These are phyloP conservation scores for Linnaemya vulpina DNA, from an alignment of 2,888 invertebrate species.

Conservation along the genomic window DNA sequence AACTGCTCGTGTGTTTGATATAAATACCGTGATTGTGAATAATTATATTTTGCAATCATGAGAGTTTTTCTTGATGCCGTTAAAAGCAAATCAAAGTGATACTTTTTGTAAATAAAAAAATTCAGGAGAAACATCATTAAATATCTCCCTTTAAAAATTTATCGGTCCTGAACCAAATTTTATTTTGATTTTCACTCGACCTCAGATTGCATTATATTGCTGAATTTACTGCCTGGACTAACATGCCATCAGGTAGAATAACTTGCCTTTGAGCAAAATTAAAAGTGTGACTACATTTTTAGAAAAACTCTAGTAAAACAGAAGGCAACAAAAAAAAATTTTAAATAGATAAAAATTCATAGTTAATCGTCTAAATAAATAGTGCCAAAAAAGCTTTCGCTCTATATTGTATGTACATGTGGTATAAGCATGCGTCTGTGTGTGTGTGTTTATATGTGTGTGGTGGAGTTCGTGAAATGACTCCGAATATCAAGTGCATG, in stretches of 20 bases:
- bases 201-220: no score
- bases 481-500: conserved; percentile 43
- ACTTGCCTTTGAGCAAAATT: conserved; percentile 31
- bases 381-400: conserved; percentile 59
- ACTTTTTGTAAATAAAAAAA: no score
- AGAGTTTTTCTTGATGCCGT: no score
- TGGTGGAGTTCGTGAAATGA: neutral
- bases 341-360: conserved; percentile 29
- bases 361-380: conserved; percentile 64
- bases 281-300: conserved; percentile 1
- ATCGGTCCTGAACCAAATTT: no score
- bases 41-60: no score
- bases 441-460: neutral
- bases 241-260: conserved; percentile 15
- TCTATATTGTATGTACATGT: neutral
- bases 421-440: neutral
- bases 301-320: neutral
- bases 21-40: no score
- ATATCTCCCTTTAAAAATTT: no score
- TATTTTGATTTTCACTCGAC: no score
- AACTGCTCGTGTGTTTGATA: neutral
- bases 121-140: no score
- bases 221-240: neutral
- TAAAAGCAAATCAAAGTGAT: no score
- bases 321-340: neutral